phyloP scores from a whole-genome alignment of 2,113 vertebrate genomes.

The Gopherus evgoodei region DNA sequence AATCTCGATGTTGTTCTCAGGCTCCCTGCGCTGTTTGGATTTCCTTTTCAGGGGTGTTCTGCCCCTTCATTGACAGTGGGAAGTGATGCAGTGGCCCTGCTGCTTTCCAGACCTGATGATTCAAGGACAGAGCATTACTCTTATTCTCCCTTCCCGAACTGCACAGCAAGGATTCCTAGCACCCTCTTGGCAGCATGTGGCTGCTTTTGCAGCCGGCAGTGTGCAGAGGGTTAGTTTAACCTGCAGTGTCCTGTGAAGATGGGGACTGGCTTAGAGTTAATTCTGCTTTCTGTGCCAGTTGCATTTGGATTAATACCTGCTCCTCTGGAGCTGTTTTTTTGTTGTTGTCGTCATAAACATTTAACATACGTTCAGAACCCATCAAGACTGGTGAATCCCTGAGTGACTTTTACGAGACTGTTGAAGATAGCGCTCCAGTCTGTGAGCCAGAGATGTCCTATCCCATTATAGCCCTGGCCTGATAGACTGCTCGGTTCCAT shows the following conservation, averaged over 20 bases:
- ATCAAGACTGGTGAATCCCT: not conserved
- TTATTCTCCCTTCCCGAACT: not conserved
- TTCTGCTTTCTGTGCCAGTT: not conserved
- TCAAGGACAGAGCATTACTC: not conserved
- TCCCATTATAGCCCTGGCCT: not conserved
- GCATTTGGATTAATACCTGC: not conserved
- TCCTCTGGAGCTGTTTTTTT: not conserved
- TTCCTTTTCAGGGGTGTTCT: not conserved
- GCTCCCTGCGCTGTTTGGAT: not conserved
- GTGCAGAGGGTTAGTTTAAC: not conserved
- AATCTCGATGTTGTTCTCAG: not conserved
- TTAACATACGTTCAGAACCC: not conserved
- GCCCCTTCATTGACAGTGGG: not conserved
- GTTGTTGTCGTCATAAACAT: not conserved
- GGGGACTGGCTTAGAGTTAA: not conserved
- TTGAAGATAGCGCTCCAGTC: not conserved
- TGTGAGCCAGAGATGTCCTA: not conserved
- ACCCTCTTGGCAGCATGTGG: not conserved
- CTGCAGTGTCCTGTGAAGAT: not conserved
- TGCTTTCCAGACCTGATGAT: not conserved
- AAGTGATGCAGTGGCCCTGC: no score
- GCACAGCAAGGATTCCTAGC: not conserved
- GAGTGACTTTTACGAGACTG: not conserved
- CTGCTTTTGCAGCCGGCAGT: not conserved
- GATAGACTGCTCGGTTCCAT: not conserved